Evolutionary conservation across 2,888 invertebrate genomes (phyloP), one percentile per base, ranked within the genome.

Genomic region (Colostygia pectinataria): DNA sequence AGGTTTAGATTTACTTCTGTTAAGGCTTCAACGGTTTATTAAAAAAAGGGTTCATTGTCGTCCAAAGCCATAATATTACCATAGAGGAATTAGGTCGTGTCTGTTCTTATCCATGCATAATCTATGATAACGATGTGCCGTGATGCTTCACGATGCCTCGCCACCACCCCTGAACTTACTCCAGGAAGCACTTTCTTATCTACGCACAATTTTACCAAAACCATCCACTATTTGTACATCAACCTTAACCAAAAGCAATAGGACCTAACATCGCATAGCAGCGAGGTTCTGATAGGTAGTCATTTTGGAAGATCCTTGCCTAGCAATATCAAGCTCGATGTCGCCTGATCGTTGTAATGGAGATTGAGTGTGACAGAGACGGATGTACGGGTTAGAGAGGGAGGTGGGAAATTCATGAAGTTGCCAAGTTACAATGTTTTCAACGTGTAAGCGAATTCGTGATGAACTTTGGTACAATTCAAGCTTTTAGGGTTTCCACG

Each of bases 321-420:
- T 75, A 74, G 77, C 83, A 83, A 85, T 85, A 83, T 84, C 77
- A 83, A 80, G 86, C 83, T 79, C 81, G 79, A 84, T 84, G 83
- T 83, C 82, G 78, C 78, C 83, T 83, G 84, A 84, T 84, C 79
- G 84, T 75, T 74, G 79, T 84, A 85, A 86, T 83, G 82, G 76
- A 83, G 80, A 85, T 85, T 83, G 78, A 71, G 74, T 69, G 67
- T 49, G 69, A 79, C 61, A 40, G 66, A 56, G 79, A 77, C 52
- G 39, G 32, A 18, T 25, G 31, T 47, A 62, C 41, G 14, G 2
- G 68, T 2, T 14, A 46, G 68, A 73, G 37, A 8, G 68, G 55
- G 73, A 77, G 39, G 13, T 33, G 50, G 13, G 76, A 82, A 80
- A 83, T 79, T 82, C 81, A 82, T 81, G 80, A 81, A 80, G 76